Evolutionary conservation across 92 coral and sea anemone genomes (phyloP), one percentile per base, ranked within the genome.

Genomic region (Phymanthus crucifer): DNA sequence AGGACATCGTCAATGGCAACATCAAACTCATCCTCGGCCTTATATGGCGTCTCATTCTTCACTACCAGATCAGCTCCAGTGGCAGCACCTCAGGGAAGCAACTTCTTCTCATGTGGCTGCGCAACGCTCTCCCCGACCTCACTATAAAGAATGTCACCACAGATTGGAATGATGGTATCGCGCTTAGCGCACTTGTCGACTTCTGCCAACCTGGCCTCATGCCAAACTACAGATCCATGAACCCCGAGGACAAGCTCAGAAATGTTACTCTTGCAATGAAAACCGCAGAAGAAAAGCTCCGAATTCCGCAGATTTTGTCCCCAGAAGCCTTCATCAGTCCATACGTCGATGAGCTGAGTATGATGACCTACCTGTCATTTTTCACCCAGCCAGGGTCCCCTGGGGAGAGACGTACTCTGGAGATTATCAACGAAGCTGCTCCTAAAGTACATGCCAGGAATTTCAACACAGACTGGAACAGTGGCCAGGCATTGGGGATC

Each of bases 331-430:
- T 95, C 83, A 82, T 80, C 52, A 95, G 93, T 72, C 97, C 97
- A 45, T 93, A 88, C 83, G 94, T 90, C 17, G 99, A 95, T 83
- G 99, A 95, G 54, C 85, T 95, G 40, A 95, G 99, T 82, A 95
- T 95, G 99, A 95, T 95, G 99, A 95, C 99, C 65, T 95, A 95
- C 76, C 80, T 95, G 74, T 95, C 99, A 52, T 91, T 90, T 70
- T 95, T 88, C 83, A 95, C 94, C 35, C 94, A 90, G 78, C 95
- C 97, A 23, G 99, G 99, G 16, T 95, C 99, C 77, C 90, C 91
- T 32, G 99, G 99, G 24, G 99, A 95, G 85, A 88, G 83, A 50
- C 89, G 89, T 70, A 93, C 99, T 1, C 84, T 95, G 76, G 89
- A 91, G 74, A 84, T 86, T 52, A 92, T 93, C n/a, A 95, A 95